phyloP scores from a whole-genome alignment of 1,140 invertebrate genomes.

The Sitobion miscanthi region DNA sequence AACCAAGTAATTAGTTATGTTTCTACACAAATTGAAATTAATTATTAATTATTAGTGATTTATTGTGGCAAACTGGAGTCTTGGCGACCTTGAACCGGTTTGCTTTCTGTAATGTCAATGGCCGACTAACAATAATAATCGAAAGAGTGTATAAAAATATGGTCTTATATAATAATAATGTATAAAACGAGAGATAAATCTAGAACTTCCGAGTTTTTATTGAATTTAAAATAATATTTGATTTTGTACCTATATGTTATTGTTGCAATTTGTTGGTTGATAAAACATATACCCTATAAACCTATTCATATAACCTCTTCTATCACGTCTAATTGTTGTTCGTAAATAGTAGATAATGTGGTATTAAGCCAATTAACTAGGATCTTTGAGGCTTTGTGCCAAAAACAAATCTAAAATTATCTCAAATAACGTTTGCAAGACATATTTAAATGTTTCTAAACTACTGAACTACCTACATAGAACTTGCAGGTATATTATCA shows the following conservation, averaged over 20 bases:
- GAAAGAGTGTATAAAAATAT: not conserved
- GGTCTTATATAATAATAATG: not conserved
- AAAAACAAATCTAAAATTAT: not conserved
- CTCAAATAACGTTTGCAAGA: not conserved
- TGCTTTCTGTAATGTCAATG: not conserved
- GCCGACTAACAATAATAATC: slow-evolving; percentile 32
- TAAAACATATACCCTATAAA: not conserved
- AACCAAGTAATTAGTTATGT: not conserved
- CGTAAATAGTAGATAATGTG: not conserved
- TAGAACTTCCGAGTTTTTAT: not conserved
- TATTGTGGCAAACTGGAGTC: not conserved
- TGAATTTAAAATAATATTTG: not conserved
- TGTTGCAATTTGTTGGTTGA: not conserved
- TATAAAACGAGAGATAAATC: not conserved
- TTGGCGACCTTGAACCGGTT: slow-evolving; percentile 9
- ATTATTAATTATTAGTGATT: not conserved
- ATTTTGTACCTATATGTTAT: not conserved
- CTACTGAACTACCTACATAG: not conserved
- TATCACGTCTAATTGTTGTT: not conserved
- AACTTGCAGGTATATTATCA: not conserved
- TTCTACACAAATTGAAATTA: not conserved
- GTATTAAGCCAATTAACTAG: not conserved
- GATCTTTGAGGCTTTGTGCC: not conserved
- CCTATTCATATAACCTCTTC: not conserved
- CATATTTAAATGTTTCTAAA: not conserved